Percentiles rank a stretch among this genome's conserved stretches.
These are phyloP conservation scores for Pseudopleuronectes americanus DNA, from an alignment of 2,797 vertebrate species.

Conservation along the genomic window DNA sequence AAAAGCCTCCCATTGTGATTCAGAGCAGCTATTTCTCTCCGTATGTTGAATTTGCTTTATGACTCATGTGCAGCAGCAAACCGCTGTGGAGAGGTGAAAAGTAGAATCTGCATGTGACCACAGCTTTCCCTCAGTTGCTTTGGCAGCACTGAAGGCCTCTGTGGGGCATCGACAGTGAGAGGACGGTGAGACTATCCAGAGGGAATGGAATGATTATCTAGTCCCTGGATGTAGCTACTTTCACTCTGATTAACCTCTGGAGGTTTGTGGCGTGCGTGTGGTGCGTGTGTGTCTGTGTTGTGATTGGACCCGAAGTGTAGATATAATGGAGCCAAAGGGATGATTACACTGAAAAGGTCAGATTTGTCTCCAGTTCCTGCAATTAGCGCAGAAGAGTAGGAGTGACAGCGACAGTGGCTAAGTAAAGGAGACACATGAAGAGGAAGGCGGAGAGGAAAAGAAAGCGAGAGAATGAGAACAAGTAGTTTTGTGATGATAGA, in stretches of 20 bases:
- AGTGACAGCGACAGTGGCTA: slow-evolving; percentile 27
- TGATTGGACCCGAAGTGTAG: slow-evolving; percentile 59
- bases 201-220: slow-evolving; percentile 65
- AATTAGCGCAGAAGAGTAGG: slow-evolving; percentile 75
- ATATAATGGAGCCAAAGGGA: slow-evolving; percentile 82
- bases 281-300: slow-evolving; percentile 10
- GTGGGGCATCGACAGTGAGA: slow-evolving; percentile 10
- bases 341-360: slow-evolving; percentile 88
- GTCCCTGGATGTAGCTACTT: slow-evolving; percentile 53
- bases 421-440: slow-evolving; percentile 27
- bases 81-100: slow-evolving; percentile 51
- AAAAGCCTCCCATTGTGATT: slow-evolving; percentile 37
- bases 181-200: slow-evolving; percentile 45
- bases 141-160: slow-evolving; percentile 18
- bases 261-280: slow-evolving; percentile 14
- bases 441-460: slow-evolving; percentile 7
- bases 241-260: slow-evolving; percentile 69
- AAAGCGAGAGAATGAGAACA: not conserved
- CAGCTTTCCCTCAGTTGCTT: slow-evolving; percentile 16
- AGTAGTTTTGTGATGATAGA: not conserved
- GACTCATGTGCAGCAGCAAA: slow-evolving; percentile 51
- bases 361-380: slow-evolving; percentile 77
- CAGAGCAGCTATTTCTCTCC: slow-evolving; percentile 25
- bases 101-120: slow-evolving; percentile 16
- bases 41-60: slow-evolving; percentile 53